Evolutionary conservation across 2,113 vertebrate genomes (phyloP).

Genomic region (Otolemur garnettii): DNA sequence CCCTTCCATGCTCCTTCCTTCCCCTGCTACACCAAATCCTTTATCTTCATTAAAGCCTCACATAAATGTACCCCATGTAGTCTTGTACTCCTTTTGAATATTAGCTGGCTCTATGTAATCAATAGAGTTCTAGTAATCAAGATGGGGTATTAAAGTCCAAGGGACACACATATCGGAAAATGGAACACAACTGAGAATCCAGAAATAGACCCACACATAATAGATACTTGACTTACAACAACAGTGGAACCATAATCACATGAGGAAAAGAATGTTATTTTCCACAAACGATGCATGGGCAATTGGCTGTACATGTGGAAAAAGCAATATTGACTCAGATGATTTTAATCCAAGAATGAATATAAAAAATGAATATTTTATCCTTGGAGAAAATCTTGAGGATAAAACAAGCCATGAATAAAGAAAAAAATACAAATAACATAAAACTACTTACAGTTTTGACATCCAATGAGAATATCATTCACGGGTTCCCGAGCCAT

Average conservation of each 20-base stretch:
- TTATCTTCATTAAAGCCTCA: neutral
- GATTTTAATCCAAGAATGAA: neutral
- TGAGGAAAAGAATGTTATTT: neutral
- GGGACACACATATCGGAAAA: no score
- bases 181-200: neutral
- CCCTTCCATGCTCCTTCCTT: neutral
- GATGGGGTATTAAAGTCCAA: neutral
- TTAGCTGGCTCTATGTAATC: neutral
- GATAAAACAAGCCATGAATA: neutral
- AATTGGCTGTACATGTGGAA: neutral
- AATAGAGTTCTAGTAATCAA: neutral
- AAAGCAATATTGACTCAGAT: neutral
- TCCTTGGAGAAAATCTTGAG: neutral
- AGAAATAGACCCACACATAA: neutral
- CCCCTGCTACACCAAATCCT: no score
- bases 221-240: neutral
- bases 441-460: neutral
- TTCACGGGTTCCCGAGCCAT: neutral
- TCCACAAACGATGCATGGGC: neutral
- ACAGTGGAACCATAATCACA: neutral
- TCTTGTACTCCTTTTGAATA: no score
- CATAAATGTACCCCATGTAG: fast-evolving
- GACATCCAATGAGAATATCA: fast-evolving
- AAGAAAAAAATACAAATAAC: neutral
- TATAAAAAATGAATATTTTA: neutral